These are phyloP conservation scores for Falco biarmicus DNA, from an alignment of 2,797 vertebrate species.

Conservation along the genomic window DNA sequence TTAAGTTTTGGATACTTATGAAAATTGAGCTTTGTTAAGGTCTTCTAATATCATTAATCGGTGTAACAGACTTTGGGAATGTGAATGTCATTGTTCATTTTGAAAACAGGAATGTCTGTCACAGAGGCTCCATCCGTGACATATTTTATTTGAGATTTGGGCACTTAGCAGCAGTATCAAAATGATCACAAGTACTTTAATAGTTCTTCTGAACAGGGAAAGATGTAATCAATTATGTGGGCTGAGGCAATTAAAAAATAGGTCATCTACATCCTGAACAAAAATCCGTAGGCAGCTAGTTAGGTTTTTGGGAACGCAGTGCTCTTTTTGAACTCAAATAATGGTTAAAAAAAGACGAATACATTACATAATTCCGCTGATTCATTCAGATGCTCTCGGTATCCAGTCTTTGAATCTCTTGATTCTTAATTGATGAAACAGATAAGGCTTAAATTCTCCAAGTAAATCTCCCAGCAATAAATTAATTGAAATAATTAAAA, in stretches of 20 bases:
- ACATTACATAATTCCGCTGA: slow-evolving; percentile 25
- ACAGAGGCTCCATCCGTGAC: neutral
- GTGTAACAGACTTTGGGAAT: neutral
- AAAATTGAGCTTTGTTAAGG: neutral
- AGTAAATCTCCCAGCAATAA: slow-evolving; percentile 78
- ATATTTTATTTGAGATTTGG: neutral
- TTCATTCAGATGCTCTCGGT: slow-evolving; percentile 36
- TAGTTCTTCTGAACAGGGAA: neutral
- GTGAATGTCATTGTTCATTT: neutral
- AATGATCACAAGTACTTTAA: neutral
- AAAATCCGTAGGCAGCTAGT: neutral
- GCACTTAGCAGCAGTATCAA: neutral
- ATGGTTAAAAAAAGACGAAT: neutral
- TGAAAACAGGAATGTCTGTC: neutral
- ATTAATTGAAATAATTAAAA: slow-evolving; percentile 81
- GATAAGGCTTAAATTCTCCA: slow-evolving; percentile 66
- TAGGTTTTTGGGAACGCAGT: neutral
- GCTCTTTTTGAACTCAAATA: neutral
- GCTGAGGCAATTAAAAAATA: slow-evolving; percentile 32
- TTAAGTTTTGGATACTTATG: slow-evolving; percentile 5
- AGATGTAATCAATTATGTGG: neutral
- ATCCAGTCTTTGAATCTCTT: slow-evolving; percentile 54
- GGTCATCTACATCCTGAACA: slow-evolving; percentile 10
- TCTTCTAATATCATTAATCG: neutral
- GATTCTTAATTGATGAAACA: slow-evolving; percentile 67